Evolutionary conservation across 35 echinoderm and acorn worm genomes (phyloP).

Genomic region (Heliocidaris erythrogramma): DNA sequence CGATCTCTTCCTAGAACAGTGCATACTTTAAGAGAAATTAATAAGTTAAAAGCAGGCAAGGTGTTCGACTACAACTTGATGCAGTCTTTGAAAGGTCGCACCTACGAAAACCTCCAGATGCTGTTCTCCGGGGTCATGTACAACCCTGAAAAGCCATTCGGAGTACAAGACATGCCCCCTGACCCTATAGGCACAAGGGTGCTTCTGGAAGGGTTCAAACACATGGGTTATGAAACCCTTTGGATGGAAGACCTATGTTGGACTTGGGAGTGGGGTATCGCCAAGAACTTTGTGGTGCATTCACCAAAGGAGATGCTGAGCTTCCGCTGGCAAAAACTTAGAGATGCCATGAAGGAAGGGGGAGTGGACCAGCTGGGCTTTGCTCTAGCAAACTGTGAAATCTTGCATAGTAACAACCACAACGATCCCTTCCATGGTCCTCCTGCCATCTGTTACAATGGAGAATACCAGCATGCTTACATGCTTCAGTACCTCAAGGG

Average conservation of each 20-base stretch:
- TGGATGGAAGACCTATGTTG: conserved; percentile 87
- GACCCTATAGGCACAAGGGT: conserved; percentile 39
- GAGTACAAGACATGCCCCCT: conserved; percentile 66
- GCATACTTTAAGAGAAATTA: conserved; percentile 53
- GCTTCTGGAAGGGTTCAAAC: conserved; percentile 65
- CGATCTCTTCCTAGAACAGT: conserved; percentile 74
- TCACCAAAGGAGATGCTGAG: conserved; percentile 39
- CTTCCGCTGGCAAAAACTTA: conserved; percentile 77
- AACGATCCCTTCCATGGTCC: conserved; percentile 83
- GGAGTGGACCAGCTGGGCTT: conserved; percentile 70
- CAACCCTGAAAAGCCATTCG: conserved; percentile 63
- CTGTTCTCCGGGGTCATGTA: conserved; percentile 72
- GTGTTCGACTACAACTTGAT: conserved; percentile 86
- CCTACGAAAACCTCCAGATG: conserved; percentile 77
- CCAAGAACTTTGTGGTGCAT: conserved; percentile 72
- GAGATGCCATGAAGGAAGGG: conserved; percentile 46
- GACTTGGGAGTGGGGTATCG: conserved; percentile 90
- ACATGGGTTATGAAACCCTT: conserved; percentile 67
- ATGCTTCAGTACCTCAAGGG: conserved; percentile 74
- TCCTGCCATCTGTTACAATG: conserved; percentile 76
- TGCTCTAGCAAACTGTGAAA: conserved; percentile 80
- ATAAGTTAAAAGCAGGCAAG: conserved; percentile 11
- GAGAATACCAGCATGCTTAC: conserved; percentile 76
- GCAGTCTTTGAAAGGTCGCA: conserved; percentile 86
- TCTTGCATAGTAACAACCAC: conserved; percentile 69